phyloP scores from a whole-genome alignment of 1,140 invertebrate genomes.

The Drosophila ogumai region DNA sequence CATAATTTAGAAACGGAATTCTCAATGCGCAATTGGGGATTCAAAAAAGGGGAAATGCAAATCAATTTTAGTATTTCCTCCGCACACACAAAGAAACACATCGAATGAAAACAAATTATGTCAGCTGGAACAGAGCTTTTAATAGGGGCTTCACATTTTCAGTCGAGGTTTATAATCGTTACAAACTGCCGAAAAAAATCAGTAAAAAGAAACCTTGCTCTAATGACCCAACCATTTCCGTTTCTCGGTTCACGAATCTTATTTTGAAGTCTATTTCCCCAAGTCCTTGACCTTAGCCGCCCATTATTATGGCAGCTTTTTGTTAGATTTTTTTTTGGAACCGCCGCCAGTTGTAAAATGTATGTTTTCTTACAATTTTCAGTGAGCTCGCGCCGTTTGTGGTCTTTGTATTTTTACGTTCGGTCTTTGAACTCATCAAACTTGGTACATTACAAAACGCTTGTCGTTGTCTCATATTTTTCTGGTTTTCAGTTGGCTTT shows the following conservation, averaged over 20 bases:
- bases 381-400: slow-evolving; percentile 46
- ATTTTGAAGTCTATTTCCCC: slow-evolving; percentile 24
- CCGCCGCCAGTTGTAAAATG: slow-evolving; percentile 52
- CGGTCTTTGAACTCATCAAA: slow-evolving; percentile 71
- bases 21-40: slow-evolving; percentile 56
- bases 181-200: slow-evolving; percentile 2
- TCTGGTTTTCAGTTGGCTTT: slow-evolving; percentile 38
- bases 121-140: slow-evolving; percentile 23
- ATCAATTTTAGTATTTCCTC: slow-evolving; percentile 43
- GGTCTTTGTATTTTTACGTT: slow-evolving; percentile 53
- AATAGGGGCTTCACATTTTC: slow-evolving; percentile 13
- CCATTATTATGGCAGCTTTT: slow-evolving; percentile 28
- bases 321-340: slow-evolving; percentile 46
- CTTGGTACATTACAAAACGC: slow-evolving; percentile 50
- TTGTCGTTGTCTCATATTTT: slow-evolving; percentile 42
- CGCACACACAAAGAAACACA: slow-evolving; percentile 2
- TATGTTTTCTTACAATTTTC: slow-evolving; percentile 60
- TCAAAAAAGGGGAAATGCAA: slow-evolving; percentile 61
- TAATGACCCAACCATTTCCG: slow-evolving; percentile 64
- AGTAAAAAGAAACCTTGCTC: slow-evolving; percentile 39
- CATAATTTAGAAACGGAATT: slow-evolving; percentile 74
- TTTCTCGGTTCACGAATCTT: slow-evolving; percentile 18
- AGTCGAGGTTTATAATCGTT: slow-evolving; percentile 12
- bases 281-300: slow-evolving; percentile 68
- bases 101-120: slow-evolving; percentile 39